Evolutionary conservation across 2,797 vertebrate genomes (phyloP).

Genomic region (Mus caroli): DNA sequence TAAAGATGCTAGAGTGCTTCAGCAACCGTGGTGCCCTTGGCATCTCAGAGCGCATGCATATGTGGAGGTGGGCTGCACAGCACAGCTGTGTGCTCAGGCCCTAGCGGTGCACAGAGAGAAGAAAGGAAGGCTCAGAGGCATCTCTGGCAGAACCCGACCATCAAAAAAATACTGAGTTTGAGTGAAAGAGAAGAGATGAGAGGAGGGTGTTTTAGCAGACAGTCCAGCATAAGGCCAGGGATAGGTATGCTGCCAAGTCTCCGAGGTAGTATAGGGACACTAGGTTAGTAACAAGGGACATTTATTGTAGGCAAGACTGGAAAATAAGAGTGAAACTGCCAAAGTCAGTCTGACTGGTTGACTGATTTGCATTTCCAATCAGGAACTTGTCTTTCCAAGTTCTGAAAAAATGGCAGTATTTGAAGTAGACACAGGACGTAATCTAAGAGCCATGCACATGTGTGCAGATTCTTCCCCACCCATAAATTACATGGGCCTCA

Average conservation of each 20-base stretch:
- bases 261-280: accelerated
- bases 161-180: background rate
- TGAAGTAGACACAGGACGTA: background rate
- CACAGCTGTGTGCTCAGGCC: background rate
- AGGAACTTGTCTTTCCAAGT: background rate
- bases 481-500: background rate
- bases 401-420: background rate
- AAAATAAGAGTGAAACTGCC: background rate
- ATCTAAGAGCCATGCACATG: background rate
- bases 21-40: background rate
- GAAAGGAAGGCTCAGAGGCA: background rate
- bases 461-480: background rate
- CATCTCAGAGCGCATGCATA: accelerated
- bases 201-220: background rate
- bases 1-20: background rate
- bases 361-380: slow-evolving; percentile 10
- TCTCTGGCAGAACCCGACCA: background rate
- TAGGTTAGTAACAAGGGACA: too few relatives aligned
- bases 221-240: background rate
- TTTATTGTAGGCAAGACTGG: background rate
- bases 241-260: background rate
- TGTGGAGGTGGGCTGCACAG: background rate
- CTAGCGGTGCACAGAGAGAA: too few relatives aligned
- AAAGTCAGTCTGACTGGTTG: background rate
- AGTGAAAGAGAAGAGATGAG: too few relatives aligned